Evolutionary conservation across 2,888 invertebrate genomes (phyloP).

Genomic region (Galerucella pusilla): DNA sequence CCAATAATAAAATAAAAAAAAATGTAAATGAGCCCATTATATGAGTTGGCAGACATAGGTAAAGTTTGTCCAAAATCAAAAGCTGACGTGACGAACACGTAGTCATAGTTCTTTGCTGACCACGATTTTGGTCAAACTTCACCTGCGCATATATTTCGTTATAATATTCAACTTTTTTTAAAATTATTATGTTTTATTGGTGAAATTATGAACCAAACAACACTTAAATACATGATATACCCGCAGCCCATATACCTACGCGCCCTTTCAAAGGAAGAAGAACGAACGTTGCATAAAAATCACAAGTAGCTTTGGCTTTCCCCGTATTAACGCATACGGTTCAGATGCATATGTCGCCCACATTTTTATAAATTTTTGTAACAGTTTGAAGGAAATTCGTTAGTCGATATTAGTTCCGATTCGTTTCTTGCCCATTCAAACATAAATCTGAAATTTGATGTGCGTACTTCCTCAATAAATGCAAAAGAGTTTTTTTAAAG

Average conservation of each 20-base stretch:
- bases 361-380: conserved; percentile 32
- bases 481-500: not conserved
- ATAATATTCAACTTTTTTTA: not conserved
- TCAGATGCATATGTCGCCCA: conserved; percentile 42
- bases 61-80: too few species aligned
- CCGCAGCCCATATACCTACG: conserved; percentile 27
- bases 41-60: too few species aligned
- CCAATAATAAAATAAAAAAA: too few species aligned
- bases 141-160: too few species aligned
- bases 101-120: too few species aligned
- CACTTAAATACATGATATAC: conserved; percentile 11
- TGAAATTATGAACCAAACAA: conserved; percentile 17
- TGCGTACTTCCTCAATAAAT: conserved; percentile 12
- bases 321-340: conserved; percentile 33
- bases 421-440: conserved; percentile 23
- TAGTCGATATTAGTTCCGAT: conserved; percentile 27
- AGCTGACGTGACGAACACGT: too few species aligned
- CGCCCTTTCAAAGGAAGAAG: conserved; percentile 25
- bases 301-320: conserved; percentile 44
- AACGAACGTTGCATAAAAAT: conserved; percentile 40
- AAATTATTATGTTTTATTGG: not conserved
- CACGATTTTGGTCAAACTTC: too few species aligned
- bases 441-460: conserved; percentile 24
- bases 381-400: conserved; percentile 33
- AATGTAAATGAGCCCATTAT: too few species aligned